Percentiles rank a stretch among this genome's conserved stretches.
Conservation (phyloP, 2,888 invertebrate species). For the Parthenolecanium corni region DNA sequence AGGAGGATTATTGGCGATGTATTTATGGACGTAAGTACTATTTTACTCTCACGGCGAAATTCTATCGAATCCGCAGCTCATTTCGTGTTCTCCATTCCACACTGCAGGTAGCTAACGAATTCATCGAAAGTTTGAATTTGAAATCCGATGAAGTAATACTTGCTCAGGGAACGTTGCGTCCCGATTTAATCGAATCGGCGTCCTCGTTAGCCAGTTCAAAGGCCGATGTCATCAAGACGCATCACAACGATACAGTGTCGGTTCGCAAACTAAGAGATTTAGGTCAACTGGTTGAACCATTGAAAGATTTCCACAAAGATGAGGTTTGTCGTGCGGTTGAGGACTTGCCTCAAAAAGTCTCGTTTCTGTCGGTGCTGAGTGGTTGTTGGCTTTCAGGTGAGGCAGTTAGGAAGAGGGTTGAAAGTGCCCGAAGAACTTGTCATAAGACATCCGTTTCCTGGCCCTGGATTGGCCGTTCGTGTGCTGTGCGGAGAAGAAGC, state of each 20-base stretch:
- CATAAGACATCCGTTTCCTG: constrained; percentile 94
- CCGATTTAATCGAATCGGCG: constrained; percentile 97
- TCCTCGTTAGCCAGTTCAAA: constrained; percentile 62
- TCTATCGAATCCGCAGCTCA: no score
- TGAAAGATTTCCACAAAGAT: constrained; percentile 98
- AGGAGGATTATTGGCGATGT: constrained; percentile 98
- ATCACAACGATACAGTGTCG: constrained; percentile 96
- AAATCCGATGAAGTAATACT: constrained; percentile 85
- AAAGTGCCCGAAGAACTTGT: constrained; percentile 78
- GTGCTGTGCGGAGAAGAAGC: constrained; percentile 93
- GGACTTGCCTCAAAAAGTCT: background rate
- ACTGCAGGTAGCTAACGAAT: constrained; percentile 76
- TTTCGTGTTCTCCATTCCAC: no score
- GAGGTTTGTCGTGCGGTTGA: constrained; percentile 63
- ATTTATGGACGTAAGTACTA: constrained; percentile 60
- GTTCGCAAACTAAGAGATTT: constrained; percentile 55
- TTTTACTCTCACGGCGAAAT: constrained; percentile 20
- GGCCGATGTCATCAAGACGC: constrained; percentile 96
- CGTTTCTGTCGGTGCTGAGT: background rate
- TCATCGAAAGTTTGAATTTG: constrained; percentile 73
- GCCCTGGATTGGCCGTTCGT: constrained; percentile 93
- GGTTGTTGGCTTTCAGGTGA: constrained; percentile 44
- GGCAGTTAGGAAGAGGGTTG: constrained; percentile 76
- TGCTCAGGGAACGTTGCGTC: constrained; percentile 90
- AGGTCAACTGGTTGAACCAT: constrained; percentile 88